Base-by-base conservation (phyloP, 2,797 vertebrate genomes). In the Podarcis lilfordi region DNA sequence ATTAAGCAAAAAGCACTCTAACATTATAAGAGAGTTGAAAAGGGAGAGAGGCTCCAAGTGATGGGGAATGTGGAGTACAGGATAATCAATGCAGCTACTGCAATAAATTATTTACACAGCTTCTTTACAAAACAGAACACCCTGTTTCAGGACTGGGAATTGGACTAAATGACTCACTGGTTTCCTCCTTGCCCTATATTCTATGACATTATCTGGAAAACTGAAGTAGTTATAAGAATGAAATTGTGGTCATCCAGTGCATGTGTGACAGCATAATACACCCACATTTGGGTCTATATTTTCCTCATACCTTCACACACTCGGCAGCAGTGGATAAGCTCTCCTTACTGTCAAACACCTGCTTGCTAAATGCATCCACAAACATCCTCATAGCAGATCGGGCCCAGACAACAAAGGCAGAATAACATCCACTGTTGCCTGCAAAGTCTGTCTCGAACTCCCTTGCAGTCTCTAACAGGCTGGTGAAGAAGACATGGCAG, bases 291-390 rank as follows among this genome's bases (percentile, higher is more conserved):
- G 85, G 21, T 4, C 50, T 59, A 19, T 64, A 21, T 5, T 5
- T 79, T 81, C 50, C 29, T 1, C 94, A 92, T 89, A 96, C 95
- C 95, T 99, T 99, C 0, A 99, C 99, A 0, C 99, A 99, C 90
- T 99, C 99, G 0, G 98, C 98, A 0, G 98, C 99, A 0, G 99
- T 99, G 0, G 99, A 98, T 93, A 99, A 97, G 93, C 98, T 99
- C 97, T 99, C 99, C 91, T 99, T 99, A 91, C 98, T 99, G 89
- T 99, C 98, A 61, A 99, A 99, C 55, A 99, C 99, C 97, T 99
- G 99, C 91, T 98, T 99, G 96, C 98, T 99, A 93, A 99, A 99
- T 45, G 99, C 98, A 10, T 99, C 98, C n/a, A 98, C 98, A 25
- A 99, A 99, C 98, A 98, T 98, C 93, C 94, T 97, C 97, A 99